phyloP scores from a whole-genome alignment of 2,113 vertebrate genomes.

The Entosphenus tridentatus region DNA sequence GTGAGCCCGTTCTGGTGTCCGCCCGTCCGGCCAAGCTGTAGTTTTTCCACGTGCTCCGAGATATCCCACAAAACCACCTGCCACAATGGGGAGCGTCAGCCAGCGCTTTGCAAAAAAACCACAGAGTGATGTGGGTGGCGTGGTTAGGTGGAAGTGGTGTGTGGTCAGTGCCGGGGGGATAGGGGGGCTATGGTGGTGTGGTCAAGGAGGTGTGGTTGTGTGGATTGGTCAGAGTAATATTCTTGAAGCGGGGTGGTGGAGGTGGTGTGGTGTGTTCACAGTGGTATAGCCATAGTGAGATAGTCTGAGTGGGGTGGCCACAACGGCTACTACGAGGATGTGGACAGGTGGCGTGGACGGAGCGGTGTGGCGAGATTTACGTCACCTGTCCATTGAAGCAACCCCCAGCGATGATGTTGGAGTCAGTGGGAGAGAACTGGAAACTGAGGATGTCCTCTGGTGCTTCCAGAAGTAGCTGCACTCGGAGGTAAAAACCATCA shows the following conservation, averaged over 20 bases:
- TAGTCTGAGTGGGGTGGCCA: too few species aligned
- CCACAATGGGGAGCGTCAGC: constrained; percentile 7
- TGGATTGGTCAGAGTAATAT: neutral
- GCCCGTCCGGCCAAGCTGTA: constrained; percentile 21
- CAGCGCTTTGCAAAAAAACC: neutral
- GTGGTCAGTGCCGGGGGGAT: neutral
- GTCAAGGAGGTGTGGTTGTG: neutral
- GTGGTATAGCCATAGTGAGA: too few species aligned
- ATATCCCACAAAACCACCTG: constrained; percentile 73
- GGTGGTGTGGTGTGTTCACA: neutral
- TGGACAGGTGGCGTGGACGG: neutral
- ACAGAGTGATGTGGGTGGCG: neutral
- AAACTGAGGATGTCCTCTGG: constrained; percentile 59
- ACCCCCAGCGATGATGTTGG: constrained; percentile 65
- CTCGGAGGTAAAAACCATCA: constrained; percentile 10
- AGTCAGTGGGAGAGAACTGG: constrained; percentile 53
- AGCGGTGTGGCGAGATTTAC: neutral
- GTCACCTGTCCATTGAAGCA: constrained; percentile 65
- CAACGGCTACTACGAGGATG: too few species aligned
- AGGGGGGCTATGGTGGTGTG: neutral
- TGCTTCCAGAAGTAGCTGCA: constrained; percentile 54
- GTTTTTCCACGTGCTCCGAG: constrained; percentile 24
- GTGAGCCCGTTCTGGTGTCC: constrained; percentile 14
- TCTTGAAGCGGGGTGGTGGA: neutral
- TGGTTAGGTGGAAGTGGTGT: neutral